Percentiles rank a stretch among this genome's conserved stretches.
Conservation (phyloP, 2,113 vertebrate species). For the Narcine bancroftii region DNA sequence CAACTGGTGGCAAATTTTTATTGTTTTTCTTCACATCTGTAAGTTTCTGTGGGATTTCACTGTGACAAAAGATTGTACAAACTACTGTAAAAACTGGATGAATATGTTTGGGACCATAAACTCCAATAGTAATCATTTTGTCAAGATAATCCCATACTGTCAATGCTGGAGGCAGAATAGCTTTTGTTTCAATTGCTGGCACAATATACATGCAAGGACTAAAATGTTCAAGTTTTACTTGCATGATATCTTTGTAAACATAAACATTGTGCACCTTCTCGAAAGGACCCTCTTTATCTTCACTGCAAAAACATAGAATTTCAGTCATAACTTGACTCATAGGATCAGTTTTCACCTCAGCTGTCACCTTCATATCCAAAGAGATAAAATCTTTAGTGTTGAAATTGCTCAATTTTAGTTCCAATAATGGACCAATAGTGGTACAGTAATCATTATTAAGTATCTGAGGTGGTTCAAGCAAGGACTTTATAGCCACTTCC, state of each 20-base stretch:
- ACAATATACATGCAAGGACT: conserved; percentile 74
- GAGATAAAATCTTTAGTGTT: conserved; percentile 67
- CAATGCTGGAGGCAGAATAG: conserved; percentile 61
- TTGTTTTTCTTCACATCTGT: conserved; percentile 67
- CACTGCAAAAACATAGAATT: conserved; percentile 67
- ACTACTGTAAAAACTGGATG: conserved; percentile 83
- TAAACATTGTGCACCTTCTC: conserved; percentile 67
- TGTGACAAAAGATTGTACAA: conserved; percentile 74
- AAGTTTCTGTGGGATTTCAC: conserved; percentile 73
- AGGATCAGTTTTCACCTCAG: conserved; percentile 74
- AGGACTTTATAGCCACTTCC: conserved; percentile 75
- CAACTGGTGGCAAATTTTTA: conserved; percentile 71
- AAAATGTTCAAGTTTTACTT: conserved; percentile 71
- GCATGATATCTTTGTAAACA: conserved; percentile 70
- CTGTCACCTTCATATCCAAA: conserved; percentile 76
- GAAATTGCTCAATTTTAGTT: conserved; percentile 76
- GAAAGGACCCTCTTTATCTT: conserved; percentile 77
- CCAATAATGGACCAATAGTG: conserved; percentile 78
- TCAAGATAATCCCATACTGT: conserved; percentile 66
- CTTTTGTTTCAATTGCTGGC: conserved; percentile 62
- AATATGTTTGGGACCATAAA: conserved; percentile 87
- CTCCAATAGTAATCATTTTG: conserved; percentile 69
- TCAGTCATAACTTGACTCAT: conserved; percentile 83
- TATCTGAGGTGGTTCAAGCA: conserved; percentile 71
- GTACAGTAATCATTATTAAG: conserved; percentile 79